Evolutionary conservation across 2,113 vertebrate genomes (phyloP), one percentile per base, ranked within the genome.

Genomic region (Paralichthys olivaceus): DNA sequence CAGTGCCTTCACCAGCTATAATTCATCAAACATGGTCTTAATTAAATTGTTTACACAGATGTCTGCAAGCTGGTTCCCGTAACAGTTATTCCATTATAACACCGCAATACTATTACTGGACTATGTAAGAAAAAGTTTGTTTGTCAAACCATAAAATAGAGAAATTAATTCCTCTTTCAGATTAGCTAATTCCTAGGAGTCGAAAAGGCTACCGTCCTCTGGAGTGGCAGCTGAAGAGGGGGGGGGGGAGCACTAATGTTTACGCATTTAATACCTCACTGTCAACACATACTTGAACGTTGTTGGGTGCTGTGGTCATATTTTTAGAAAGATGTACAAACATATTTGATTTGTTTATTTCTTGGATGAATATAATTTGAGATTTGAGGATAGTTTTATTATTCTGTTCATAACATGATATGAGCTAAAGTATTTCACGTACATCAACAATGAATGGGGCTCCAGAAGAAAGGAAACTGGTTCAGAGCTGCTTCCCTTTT

Each of bases 31-130:
- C 91, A 90, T 92, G 87, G 58, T 89, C 87, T 85, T 92, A 93
- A 94, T 95, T 93, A 90, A 88, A 90, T 90, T 94, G 92, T 93
- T 93, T 91, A 89, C 91, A 92, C 91, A 94, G 91, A 93, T 93
- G 92, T 93, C 90, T 86, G 72, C 87, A 84, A 87, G 81, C 78
- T 66, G 83, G 72, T 87, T 85, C 69, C 68, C 74, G 82, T 79
- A 84, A 84, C 79, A 83, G 76, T 84, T 87, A 75, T 74, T 85
- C 54, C 75, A 85, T 87, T 87, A 76, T 49, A 77, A 85, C 72
- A 32, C 61, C 19, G 28, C 70, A 67, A 75, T 82, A 81, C 69
- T 73, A 89, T 90, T 87, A 77, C 69, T 81, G 66, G 73, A 74
- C 71, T 79, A 3, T 59, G 34, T 78, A 77, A 77, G 80, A 87